Conservation (phyloP, 2,888 invertebrate species). For the Drosophila pegasa region DNA sequence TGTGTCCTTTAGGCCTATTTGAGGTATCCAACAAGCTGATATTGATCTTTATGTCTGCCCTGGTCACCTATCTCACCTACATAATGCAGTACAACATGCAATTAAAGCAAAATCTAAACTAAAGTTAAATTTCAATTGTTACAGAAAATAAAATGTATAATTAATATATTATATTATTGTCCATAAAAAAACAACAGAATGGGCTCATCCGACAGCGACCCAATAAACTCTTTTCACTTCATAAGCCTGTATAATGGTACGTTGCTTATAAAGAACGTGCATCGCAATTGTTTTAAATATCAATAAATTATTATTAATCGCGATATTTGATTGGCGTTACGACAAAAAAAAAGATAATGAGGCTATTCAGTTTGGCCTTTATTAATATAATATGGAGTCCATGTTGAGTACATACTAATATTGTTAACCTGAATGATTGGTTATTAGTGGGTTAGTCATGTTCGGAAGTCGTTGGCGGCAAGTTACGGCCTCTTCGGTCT, state of each 20-base stretch:
- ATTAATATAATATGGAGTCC: not conserved
- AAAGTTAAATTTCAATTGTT: not conserved
- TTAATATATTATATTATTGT: too few species aligned
- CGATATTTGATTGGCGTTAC: too few species aligned
- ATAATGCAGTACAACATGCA: slow-evolving; percentile 54
- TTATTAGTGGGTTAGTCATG: slow-evolving; percentile 48
- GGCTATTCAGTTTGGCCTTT: not conserved
- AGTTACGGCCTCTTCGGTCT: slow-evolving; percentile 35
- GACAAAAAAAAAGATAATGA: not conserved
- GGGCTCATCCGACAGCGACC: too few species aligned
- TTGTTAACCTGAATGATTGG: not conserved
- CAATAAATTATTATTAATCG: too few species aligned
- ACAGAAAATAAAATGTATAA: not conserved
- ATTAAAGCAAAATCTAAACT: slow-evolving; percentile 15
- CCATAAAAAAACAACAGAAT: too few species aligned
- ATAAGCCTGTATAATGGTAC: too few species aligned
- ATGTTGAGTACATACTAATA: not conserved
- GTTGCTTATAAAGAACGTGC: too few species aligned
- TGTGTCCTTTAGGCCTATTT: slow-evolving; percentile 64
- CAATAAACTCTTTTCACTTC: too few species aligned
- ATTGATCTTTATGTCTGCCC: slow-evolving; percentile 63
- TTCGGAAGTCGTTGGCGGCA: slow-evolving; percentile 30
- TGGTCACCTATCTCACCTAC: slow-evolving; percentile 69
- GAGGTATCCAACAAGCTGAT: slow-evolving; percentile 70
- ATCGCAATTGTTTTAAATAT: too few species aligned